Conservation (phyloP, 2,888 invertebrate genomes). For the Heteromurus nitidus region DNA sequence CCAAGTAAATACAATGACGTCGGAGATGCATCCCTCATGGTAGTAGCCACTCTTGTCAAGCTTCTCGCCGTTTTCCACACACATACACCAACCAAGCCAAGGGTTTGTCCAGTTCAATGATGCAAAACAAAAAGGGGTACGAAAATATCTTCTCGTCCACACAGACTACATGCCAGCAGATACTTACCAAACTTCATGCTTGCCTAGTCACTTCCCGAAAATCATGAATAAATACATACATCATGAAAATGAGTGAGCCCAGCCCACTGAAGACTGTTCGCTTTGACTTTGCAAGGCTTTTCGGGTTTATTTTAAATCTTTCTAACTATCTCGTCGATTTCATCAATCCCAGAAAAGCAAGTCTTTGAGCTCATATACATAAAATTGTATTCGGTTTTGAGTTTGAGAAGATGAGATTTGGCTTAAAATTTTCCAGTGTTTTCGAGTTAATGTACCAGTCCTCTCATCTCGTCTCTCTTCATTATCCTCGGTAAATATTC, state of each 20-base stretch:
- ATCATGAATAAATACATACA: constrained; percentile 59
- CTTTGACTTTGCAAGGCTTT: constrained; percentile 35
- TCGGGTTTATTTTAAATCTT: constrained; percentile 38
- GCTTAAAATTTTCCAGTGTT: constrained; percentile 28
- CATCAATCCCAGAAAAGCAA: constrained; percentile 37
- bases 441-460: constrained; percentile 30
- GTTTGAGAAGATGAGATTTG: not conserved
- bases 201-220: constrained; percentile 57
- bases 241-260: constrained; percentile 50
- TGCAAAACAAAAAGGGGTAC: constrained; percentile 59
- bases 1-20: not conserved
- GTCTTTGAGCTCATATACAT: not conserved
- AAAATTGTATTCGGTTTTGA: constrained; percentile 4
- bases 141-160: not conserved
- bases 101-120: constrained; percentile 54
- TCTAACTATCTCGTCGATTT: constrained; percentile 36
- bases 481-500: constrained; percentile 33
- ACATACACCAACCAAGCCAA: constrained; percentile 5
- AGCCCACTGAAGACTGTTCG: constrained; percentile 40
- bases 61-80: too few relatives aligned
- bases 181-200: constrained; percentile 27
- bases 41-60: not conserved
- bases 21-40: not conserved
- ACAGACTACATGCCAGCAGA: not conserved
- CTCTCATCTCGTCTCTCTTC: constrained; percentile 41